Percentiles rank a stretch among this genome's conserved stretches.
Conservation (phyloP, 2,888 invertebrate species). For the Gryllus longicercus region DNA sequence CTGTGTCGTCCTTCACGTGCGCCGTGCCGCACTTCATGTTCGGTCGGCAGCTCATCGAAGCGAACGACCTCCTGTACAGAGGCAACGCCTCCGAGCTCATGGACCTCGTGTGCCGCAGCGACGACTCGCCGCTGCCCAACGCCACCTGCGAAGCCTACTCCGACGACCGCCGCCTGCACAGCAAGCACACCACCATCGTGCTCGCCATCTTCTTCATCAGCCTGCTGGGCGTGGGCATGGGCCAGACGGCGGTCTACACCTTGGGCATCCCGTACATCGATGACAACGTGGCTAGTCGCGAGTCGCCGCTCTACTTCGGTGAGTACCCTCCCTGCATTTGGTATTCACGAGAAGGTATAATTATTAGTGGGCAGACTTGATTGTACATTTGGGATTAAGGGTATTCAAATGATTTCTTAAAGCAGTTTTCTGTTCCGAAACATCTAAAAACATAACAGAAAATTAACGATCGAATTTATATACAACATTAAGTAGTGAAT, state of each 20-base stretch:
- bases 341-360: too few species aligned
- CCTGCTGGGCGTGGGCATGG: constrained; percentile 83
- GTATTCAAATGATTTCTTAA: too few species aligned
- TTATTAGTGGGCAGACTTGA: too few species aligned
- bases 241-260: constrained; percentile 88
- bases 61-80: constrained; percentile 50
- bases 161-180: constrained; percentile 64
- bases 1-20: constrained; percentile 79
- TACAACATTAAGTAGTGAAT: too few species aligned
- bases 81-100: constrained; percentile 40
- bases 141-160: constrained; percentile 49
- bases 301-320: constrained; percentile 90
- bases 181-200: constrained; percentile 75
- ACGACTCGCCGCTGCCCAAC: constrained; percentile 20
- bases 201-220: constrained; percentile 85
- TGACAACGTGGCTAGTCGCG: constrained; percentile 87
- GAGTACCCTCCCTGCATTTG: constrained; percentile 45
- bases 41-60: constrained; percentile 66
- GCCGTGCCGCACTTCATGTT: constrained; percentile 84
- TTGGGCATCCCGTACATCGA: constrained; percentile 91
- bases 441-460: too few species aligned
- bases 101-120: constrained; percentile 37
- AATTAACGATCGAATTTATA: too few species aligned
- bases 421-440: too few species aligned
- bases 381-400: too few species aligned